Percentiles rank a stretch among this genome's conserved stretches.
phyloP scores from a whole-genome alignment of 1,140 invertebrate genomes.

The Hylaeus anthracinus region DNA sequence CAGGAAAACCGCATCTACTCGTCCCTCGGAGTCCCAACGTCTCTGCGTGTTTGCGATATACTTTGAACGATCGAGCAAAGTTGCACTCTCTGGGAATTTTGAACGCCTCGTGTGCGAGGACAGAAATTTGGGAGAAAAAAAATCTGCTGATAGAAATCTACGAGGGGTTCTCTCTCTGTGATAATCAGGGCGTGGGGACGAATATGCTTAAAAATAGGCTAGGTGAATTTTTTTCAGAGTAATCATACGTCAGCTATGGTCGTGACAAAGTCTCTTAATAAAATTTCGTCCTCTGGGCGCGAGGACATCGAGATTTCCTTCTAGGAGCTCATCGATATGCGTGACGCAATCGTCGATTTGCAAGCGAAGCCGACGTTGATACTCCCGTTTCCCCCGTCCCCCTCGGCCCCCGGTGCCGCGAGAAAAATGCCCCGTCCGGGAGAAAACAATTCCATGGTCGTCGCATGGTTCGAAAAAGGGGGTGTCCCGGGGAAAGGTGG shows the following conservation, averaged over 20 bases:
- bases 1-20: conserved; percentile 30
- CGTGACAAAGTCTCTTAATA: not conserved
- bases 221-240: no score
- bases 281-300: not conserved
- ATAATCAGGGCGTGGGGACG: no score
- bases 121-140: no score
- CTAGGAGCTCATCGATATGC: conserved; percentile 37
- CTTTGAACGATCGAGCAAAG: not conserved
- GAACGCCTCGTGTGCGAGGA: not conserved
- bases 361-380: conserved; percentile 8
- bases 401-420: not conserved
- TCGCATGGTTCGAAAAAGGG: not conserved
- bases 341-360: conserved; percentile 36
- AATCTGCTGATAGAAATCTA: no score
- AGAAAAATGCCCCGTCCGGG: conserved; percentile 41
- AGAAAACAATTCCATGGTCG: conserved; percentile 55
- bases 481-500: conserved; percentile 8
- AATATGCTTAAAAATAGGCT: no score
- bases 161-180: no score
- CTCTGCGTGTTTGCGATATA: conserved; percentile 12
- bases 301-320: not conserved
- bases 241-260: no score
- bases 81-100: not conserved
- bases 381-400: no score
- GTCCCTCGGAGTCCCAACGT: conserved; percentile 29